These are phyloP conservation scores for Eupithecia vulgata DNA, from an alignment of 2,888 invertebrate genomes.

Conservation along the genomic window DNA sequence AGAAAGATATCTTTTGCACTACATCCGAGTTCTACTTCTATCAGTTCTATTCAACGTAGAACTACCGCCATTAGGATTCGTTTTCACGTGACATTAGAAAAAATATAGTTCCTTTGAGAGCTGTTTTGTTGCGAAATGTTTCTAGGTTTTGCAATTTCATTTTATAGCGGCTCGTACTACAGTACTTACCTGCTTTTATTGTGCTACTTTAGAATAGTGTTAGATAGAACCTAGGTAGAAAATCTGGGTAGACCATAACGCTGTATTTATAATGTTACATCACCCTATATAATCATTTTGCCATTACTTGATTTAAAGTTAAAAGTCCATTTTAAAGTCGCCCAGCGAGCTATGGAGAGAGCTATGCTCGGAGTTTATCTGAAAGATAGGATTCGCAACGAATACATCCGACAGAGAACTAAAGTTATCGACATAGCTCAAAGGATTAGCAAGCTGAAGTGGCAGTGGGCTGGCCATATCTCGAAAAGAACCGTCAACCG, in stretches of 20 bases:
- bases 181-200: conserved; percentile 8
- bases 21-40: conserved; percentile 18
- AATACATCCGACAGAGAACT: too few species aligned
- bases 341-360: too few species aligned
- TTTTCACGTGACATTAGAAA: conserved; percentile 54
- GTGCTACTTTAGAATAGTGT: background rate
- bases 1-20: background rate
- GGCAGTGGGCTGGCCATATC: too few species aligned
- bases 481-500: too few species aligned
- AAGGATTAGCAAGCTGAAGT: too few species aligned
- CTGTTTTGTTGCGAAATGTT: conserved; percentile 33
- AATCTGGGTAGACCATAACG: background rate
- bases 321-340: too few species aligned
- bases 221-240: too few species aligned
- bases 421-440: too few species aligned
- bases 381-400: too few species aligned
- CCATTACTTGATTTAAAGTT: too few species aligned
- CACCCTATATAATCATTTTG: background rate
- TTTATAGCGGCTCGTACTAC: conserved; percentile 18
- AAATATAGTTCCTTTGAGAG: conserved; percentile 49
- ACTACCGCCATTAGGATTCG: conserved; percentile 51
- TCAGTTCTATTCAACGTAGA: conserved; percentile 26
- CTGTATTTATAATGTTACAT: background rate
- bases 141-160: conserved; percentile 30
- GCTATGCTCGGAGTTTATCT: too few species aligned